Base-by-base conservation (phyloP, 2,888 invertebrate genomes). In the Rotaria magnacalcarata region DNA sequence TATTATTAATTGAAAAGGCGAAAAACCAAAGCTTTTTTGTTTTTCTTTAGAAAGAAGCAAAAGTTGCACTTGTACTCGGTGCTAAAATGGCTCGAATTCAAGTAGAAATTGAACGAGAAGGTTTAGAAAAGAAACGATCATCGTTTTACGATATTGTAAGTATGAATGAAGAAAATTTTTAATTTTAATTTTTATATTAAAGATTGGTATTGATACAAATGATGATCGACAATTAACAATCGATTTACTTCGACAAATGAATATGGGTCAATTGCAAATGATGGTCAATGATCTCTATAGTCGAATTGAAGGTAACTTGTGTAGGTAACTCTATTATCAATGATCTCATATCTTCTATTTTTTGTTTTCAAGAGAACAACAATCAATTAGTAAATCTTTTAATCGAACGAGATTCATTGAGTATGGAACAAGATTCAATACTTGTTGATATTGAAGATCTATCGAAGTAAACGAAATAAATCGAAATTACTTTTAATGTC, bases 391-490 rank as follows among this genome's bases (percentile, higher is more conserved):
- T 97, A 86, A 94, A 94, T 91, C 93, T 95, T 90, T 92, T 97
- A 89, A 94, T 97, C 93, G 95, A 95, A 89, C 93, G 97, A 88
- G 97, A 98, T 92, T 96, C 97, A 91, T 93, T 97, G 84, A 96
- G 97, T 92, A 97, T 97, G 96, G 95, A 96, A 88, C 96, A 97
- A 91, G 97, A 98, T 91, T 96, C 97, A 74, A 96, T 96, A 95
- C 93, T 97, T 88, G 96, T 97, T 58, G 97, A 97, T 90, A 96
- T 97, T 89, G 97, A 97, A 92, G 97, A 97, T 92, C 93, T 96
- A 88, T 96, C 96, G n/a, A 89, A 90, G 90, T 91, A 88, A 80
- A 14, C 16, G 80, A 34, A 24, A n/a, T 16, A n/a, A 24, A 41
- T 54, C 43, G 19, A 27, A 27, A 41, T 27, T 5, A 84, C 34